A percentile compares a stretch with the other conserved stretches of the same genome.
Conservation (phyloP, 1,140 invertebrate species). For the Conus betulinus region DNA sequence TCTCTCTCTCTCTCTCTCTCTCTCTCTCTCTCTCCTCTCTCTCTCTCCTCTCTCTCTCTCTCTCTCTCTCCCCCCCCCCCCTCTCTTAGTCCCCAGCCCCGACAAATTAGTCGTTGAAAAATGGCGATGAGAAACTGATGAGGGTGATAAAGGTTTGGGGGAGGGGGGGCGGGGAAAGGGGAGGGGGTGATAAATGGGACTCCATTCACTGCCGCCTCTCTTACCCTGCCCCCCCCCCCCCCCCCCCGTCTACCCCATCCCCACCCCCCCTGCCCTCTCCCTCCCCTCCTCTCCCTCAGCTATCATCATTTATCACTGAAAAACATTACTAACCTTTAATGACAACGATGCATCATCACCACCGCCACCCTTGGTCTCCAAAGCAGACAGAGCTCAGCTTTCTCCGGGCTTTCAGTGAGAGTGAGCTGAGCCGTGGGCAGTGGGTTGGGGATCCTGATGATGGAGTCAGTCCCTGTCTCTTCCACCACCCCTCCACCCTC, state of each 20-base stretch:
- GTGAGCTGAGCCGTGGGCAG: not conserved
- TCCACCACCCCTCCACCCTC: no score
- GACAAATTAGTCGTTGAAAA: slow-evolving; percentile 21
- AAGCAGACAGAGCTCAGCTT: not conserved
- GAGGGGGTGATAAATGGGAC: not conserved
- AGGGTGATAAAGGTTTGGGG: slow-evolving; percentile 18
- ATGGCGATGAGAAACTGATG: slow-evolving; percentile 16
- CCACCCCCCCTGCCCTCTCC: not conserved
- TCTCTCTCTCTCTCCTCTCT: not conserved
- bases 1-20: not conserved
- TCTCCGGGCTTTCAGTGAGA: not conserved
- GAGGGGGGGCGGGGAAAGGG: not conserved
- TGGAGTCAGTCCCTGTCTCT: no score
- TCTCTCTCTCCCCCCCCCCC: not conserved
- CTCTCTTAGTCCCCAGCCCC: not conserved
- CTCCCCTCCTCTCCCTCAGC: not conserved
- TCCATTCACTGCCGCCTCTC: not conserved
- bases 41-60: not conserved
- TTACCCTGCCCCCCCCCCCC: not conserved
- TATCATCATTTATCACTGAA: slow-evolving; percentile 24
- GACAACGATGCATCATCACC: slow-evolving; percentile 20
- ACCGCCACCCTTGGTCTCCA: not conserved
- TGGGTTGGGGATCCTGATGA: no score
- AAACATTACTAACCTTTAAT: slow-evolving; percentile 29
- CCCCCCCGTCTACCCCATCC: not conserved